Base-by-base conservation (phyloP, 2,888 invertebrate species). In the Conus canariensis region DNA sequence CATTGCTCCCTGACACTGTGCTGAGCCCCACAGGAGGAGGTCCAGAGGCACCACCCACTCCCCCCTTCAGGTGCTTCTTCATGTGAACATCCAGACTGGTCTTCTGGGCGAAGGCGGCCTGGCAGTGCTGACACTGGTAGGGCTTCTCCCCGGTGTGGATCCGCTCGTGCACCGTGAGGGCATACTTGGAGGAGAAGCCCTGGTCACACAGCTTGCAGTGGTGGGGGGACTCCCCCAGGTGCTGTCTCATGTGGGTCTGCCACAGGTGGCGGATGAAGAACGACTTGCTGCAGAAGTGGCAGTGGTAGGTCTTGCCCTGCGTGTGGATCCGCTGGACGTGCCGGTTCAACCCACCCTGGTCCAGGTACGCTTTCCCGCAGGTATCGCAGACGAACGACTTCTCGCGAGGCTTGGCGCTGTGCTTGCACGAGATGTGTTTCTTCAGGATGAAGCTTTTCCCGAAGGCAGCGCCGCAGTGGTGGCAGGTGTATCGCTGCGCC, bases 121-220 rank as follows among this genome's bases (percentile, higher is more conserved):
- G 30, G 30, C 30, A 30, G 30, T 30, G 30, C 30, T 0, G 30
- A 30, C 30, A 30, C 30, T 30, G 30, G 30, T 30, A 30, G 30
- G 30, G 30, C 30, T 30, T 30, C 30, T 30, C 30, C 30, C 30
- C 30, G 30, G 30, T 30, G 30, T 30, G 30, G 30, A 30, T 30
- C 30, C 30, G 30, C 30, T 30, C 30, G 30, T 30, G 30, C 30
- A 30, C 30, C 30, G 30, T 30, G 30, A 30, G 30, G 30, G 30
- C 30, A 2, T 30, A 30, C 30, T 30, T 30, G 30, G 30, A 56
- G 14, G 80, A 82, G 74, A 89, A 90, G n/a, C 70, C 77, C 45
- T 86, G 59, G 56, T 82, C 82, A 88, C 90, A 90, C n/a, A 67
- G 56, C 14, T 82, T 80, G 85, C 89, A 90, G 58, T 89, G 86